Conservation (phyloP, 2,888 invertebrate species). For the Eupithecia exiguata region DNA sequence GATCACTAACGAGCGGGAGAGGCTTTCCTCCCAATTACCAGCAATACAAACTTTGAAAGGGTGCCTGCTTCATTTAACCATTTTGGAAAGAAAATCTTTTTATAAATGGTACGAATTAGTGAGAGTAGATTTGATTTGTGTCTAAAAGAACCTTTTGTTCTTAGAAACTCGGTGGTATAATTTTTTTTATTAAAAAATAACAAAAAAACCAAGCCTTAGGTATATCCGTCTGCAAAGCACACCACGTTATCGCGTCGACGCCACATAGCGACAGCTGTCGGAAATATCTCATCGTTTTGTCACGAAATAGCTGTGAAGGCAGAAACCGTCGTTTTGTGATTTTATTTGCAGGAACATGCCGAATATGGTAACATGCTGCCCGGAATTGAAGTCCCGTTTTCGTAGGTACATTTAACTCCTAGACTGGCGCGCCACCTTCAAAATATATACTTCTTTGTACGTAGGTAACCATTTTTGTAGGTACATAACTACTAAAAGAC, state of each 20-base stretch:
- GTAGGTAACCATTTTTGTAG: no score
- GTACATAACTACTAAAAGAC: no score
- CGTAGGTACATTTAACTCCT: background rate
- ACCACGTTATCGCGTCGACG: background rate
- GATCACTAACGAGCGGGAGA: constrained; percentile 9
- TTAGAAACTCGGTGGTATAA: background rate
- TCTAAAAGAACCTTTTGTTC: background rate
- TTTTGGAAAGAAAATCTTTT: background rate
- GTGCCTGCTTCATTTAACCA: background rate
- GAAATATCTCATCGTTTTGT: background rate
- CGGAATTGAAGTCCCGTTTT: background rate
- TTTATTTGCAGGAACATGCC: background rate
- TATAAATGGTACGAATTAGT: background rate
- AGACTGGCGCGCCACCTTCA: no score
- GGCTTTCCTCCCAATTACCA: constrained; percentile 9
- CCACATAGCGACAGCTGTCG: background rate
- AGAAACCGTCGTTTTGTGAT: background rate
- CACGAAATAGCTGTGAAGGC: background rate
- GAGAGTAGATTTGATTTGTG: background rate
- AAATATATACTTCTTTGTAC: no score
- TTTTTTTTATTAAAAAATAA: background rate
- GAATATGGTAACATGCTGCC: background rate
- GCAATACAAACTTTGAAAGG: background rate
- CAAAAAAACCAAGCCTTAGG: background rate
- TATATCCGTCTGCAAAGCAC: background rate